Evolutionary conservation across 37 sponge, comb jelly and placozoan species (phyloP).

Genomic region (Theonella swinhoei): DNA sequence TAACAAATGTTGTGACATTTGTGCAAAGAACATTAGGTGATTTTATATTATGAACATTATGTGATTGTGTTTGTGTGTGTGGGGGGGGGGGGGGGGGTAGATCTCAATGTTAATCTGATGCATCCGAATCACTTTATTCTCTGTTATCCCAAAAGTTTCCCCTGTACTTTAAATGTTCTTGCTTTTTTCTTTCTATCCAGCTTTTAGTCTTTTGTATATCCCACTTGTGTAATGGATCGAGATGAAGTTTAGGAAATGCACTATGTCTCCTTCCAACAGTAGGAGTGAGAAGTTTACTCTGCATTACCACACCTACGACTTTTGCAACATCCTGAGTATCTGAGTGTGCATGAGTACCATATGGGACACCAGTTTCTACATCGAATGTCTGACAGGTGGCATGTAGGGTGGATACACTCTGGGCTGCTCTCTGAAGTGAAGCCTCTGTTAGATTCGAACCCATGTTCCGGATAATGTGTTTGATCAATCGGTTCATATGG

Average conservation of each 20-base stretch:
- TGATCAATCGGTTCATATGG: too few relatives aligned
- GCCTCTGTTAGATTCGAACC: too few relatives aligned
- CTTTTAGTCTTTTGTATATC: not conserved
- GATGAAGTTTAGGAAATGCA: not conserved
- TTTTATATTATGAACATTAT: too few relatives aligned
- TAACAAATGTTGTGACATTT: not conserved
- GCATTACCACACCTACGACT: constrained; percentile 6
- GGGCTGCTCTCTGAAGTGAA: too few relatives aligned
- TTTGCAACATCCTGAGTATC: not conserved
- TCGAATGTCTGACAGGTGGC: too few relatives aligned
- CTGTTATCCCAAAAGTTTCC: too few relatives aligned
- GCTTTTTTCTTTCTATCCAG: constrained; percentile 8
- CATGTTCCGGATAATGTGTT: too few relatives aligned
- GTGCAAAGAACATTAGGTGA: not conserved
- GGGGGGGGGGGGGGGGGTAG: too few relatives aligned
- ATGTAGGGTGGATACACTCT: too few relatives aligned
- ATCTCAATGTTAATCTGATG: too few relatives aligned
- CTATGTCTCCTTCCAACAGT: not conserved
- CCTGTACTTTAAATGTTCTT: not conserved
- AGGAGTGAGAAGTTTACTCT: not conserved
- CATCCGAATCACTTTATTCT: too few relatives aligned
- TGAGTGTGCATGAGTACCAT: constrained; percentile 1
- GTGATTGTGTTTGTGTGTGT: not conserved
- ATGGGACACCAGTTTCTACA: not conserved
- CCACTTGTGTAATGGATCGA: constrained; percentile 1